Percentiles rank a stretch among this genome's conserved stretches.
Evolutionary conservation across 1,140 invertebrate genomes (phyloP).

Genomic region (Anoplolepis gracilipes): DNA sequence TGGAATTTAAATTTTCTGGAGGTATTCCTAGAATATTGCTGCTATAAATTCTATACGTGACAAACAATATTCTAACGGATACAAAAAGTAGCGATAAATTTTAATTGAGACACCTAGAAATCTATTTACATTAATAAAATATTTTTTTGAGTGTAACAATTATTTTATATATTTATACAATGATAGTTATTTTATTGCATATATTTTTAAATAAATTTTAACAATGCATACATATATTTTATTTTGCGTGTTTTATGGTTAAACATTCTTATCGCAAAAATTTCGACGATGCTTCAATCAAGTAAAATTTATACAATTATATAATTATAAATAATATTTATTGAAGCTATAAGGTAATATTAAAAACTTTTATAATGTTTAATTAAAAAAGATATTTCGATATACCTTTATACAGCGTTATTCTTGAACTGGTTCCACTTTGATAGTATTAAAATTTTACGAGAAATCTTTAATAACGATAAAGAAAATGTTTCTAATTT

Average conservation of each 20-base stretch:
- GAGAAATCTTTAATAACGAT: not conserved
- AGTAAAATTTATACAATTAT: too few relatives aligned
- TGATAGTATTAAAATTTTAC: not conserved
- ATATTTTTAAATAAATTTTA: slow-evolving; percentile 18
- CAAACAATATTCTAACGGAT: too few relatives aligned
- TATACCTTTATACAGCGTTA: not conserved
- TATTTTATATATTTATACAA: too few relatives aligned
- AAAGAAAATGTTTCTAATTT: slow-evolving; percentile 6
- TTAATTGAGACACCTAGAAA: too few relatives aligned
- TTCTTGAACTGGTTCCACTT: not conserved
- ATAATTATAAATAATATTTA: too few relatives aligned
- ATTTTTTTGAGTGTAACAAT: not conserved
- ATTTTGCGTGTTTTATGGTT: slow-evolving; percentile 4
- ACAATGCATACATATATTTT: not conserved
- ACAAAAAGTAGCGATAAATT: too few relatives aligned
- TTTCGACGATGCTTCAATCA: not conserved
- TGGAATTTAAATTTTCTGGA: too few relatives aligned
- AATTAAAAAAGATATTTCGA: not conserved
- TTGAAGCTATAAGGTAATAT: too few relatives aligned
- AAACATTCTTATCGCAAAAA: not conserved
- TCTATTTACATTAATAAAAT: too few relatives aligned
- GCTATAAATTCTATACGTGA: too few relatives aligned
- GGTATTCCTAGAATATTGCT: too few relatives aligned
- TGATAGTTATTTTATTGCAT: not conserved
- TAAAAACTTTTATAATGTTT: not conserved